Percentiles rank a stretch among this genome's conserved stretches.
Evolutionary conservation across 1,140 invertebrate genomes (phyloP).

Genomic region (Pseudomyrmex gracilis): DNA sequence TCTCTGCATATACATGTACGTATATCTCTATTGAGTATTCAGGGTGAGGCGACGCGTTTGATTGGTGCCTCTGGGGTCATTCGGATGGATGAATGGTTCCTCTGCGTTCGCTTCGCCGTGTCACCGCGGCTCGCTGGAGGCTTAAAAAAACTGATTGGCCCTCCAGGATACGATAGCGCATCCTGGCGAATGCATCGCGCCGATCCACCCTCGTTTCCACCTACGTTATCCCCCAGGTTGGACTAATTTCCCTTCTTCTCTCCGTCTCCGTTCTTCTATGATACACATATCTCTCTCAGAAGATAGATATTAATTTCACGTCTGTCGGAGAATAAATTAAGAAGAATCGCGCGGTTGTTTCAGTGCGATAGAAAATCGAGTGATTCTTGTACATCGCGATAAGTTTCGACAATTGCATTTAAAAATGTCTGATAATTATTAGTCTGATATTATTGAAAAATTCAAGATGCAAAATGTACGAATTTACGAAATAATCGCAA

Average conservation of each 20-base stretch:
- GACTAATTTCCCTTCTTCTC: conserved; percentile 23
- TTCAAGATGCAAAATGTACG: neutral
- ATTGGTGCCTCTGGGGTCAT: conserved; percentile 77
- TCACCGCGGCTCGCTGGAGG: conserved; percentile 66
- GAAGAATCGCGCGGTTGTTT: neutral
- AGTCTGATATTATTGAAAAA: neutral
- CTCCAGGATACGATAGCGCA: conserved; percentile 72
- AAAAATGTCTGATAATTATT: neutral
- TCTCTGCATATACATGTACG: conserved; percentile 31
- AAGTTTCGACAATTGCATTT: no score
- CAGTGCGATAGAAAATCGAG: neutral
- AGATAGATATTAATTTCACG: neutral
- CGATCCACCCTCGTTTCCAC: conserved; percentile 7
- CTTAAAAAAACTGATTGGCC: conserved; percentile 76
- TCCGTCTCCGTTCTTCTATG: neutral
- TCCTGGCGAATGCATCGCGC: conserved; percentile 43
- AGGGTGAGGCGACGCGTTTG: conserved; percentile 74
- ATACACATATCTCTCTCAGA: neutral
- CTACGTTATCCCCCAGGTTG: neutral
- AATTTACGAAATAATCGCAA: neutral
- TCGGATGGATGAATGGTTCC: conserved; percentile 75
- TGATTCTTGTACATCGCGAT: neutral
- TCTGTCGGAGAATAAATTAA: neutral
- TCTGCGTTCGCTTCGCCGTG: conserved; percentile 70
- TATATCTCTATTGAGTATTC: conserved; percentile 75